Base-by-base conservation (phyloP, 2,888 invertebrate species). In the Seira sanloemensis region DNA sequence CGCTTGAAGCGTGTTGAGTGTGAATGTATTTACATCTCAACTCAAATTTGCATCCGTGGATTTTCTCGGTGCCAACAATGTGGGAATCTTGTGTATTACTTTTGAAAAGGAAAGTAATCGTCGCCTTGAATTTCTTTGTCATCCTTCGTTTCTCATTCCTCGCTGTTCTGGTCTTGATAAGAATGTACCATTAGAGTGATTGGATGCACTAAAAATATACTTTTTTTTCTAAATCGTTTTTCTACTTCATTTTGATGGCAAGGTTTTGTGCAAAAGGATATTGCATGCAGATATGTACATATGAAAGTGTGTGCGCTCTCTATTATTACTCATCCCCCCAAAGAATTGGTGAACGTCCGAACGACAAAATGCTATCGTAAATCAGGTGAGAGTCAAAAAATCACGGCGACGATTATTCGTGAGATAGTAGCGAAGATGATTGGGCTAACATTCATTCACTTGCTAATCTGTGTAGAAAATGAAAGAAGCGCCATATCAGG, bases 371-470 rank as follows among this genome's bases (percentile, higher is more conserved):
- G 58, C 58, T 58, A 58, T 58, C 58, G n/a, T n/a, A 58, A 58
- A 58, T 58, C 58, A 58, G n/a, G 58, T 58, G n/a, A 5, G n/a
- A 58, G 58, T 58, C n/a, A 58, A 58, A 37, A 58, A 58, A 58
- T 58, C n/a, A 58, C 58, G 58, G 58, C 58, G 58, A 58, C 58
- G 58, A 58, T 58, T 58, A 58, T n/a, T 58, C n/a, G 5, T 58
- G 58, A 58, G 58, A 58, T 58, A 18, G 58, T 58, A 58, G 58
- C 58, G 18, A 58, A 58, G 2, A 58, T 58, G 58, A 58, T n/a
- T 58, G 58, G 58, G 2, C 58, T n/a, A 58, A 58, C 37, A 37
- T 37, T 37, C 4, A 12, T 37, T 37, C 12, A 7, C 58, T 58
- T 37, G 37, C 7, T 58, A 58, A 58, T 58, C 58, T 58, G 58